Percentiles rank a stretch among this genome's conserved stretches.
Evolutionary conservation across 1,140 invertebrate species (phyloP).

Genomic region (Leptestheria dahalacensis): DNA sequence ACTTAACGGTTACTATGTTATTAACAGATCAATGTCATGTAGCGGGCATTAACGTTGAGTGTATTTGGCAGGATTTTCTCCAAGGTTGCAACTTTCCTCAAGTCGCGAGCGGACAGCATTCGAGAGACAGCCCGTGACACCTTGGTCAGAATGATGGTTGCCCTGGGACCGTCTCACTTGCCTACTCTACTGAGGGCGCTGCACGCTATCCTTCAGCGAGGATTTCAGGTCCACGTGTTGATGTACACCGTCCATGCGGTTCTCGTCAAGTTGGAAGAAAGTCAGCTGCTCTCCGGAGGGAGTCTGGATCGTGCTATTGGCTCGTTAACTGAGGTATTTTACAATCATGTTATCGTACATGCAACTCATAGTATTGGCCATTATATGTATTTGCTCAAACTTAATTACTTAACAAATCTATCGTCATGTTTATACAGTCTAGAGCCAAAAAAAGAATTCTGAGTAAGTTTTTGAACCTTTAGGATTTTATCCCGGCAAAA

Average conservation of each 20-base stretch:
- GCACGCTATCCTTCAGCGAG: slow-evolving; percentile 59
- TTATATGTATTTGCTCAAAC: not conserved
- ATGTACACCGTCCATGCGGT: slow-evolving; percentile 75
- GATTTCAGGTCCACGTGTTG: slow-evolving; percentile 87
- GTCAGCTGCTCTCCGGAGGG: slow-evolving; percentile 15
- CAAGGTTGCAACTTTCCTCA: slow-evolving; percentile 75
- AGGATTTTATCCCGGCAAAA: too few species aligned
- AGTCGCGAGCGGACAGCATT: slow-evolving; percentile 75
- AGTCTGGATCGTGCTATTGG: slow-evolving; percentile 9
- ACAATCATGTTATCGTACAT: too few species aligned
- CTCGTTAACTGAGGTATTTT: slow-evolving; percentile 29
- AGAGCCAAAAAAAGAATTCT: not conserved
- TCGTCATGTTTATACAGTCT: too few species aligned
- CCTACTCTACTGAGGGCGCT: slow-evolving; percentile 63
- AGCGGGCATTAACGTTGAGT: too few species aligned
- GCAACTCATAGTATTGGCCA: too few species aligned
- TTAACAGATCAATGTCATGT: too few species aligned
- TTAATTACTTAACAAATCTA: too few species aligned
- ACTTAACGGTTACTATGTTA: too few species aligned
- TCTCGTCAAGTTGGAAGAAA: slow-evolving; percentile 47
- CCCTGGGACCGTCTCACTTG: slow-evolving; percentile 69
- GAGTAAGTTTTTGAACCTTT: not conserved
- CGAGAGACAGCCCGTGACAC: slow-evolving; percentile 70
- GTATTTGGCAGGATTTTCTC: slow-evolving; percentile 68
- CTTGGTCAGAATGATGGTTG: slow-evolving; percentile 69